Percentiles rank a stretch among this genome's conserved stretches.
Conservation (phyloP, 2,888 invertebrate genomes). For the Pammene aurita region DNA sequence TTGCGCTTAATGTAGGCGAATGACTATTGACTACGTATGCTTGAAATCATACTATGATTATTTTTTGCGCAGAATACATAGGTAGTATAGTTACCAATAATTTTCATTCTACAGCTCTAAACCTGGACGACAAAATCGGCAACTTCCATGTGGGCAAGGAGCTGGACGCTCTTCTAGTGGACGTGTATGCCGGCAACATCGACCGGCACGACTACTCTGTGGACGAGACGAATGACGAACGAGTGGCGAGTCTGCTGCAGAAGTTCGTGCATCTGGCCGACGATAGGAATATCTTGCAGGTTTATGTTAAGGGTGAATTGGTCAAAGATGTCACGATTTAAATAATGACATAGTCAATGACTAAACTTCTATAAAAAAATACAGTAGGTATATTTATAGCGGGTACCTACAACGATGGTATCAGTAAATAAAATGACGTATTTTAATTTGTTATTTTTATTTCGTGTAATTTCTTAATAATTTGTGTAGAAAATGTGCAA, state of each 20-base stretch:
- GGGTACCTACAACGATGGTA: too few species aligned
- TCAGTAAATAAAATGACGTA: constrained; percentile 39
- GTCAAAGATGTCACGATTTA: constrained; percentile 55
- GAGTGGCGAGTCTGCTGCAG: constrained; percentile 85
- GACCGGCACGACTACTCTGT: constrained; percentile 72
- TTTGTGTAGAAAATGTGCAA: constrained; percentile 80
- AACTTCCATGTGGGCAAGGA: constrained; percentile 92
- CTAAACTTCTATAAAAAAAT: neutral
- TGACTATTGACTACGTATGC: too few species aligned
- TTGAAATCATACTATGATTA: too few species aligned
- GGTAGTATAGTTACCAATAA: too few species aligned
- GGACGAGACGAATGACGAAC: constrained; percentile 61
- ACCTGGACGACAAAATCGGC: constrained; percentile 88
- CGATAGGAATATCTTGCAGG: constrained; percentile 90
- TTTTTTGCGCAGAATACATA: too few species aligned
- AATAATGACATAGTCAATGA: too few species aligned
- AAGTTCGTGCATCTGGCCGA: constrained; percentile 91
- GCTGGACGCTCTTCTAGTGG: constrained; percentile 93
- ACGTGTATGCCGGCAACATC: constrained; percentile 82
- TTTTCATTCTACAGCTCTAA: constrained; percentile 84
- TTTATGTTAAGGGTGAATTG: constrained; percentile 88
- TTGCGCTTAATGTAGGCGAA: too few species aligned
- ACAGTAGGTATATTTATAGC: neutral
- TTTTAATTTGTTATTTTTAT: constrained; percentile 66
- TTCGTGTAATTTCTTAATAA: constrained; percentile 77